Conservation (phyloP, 2,888 invertebrate species). For the Spialia ferax region DNA sequence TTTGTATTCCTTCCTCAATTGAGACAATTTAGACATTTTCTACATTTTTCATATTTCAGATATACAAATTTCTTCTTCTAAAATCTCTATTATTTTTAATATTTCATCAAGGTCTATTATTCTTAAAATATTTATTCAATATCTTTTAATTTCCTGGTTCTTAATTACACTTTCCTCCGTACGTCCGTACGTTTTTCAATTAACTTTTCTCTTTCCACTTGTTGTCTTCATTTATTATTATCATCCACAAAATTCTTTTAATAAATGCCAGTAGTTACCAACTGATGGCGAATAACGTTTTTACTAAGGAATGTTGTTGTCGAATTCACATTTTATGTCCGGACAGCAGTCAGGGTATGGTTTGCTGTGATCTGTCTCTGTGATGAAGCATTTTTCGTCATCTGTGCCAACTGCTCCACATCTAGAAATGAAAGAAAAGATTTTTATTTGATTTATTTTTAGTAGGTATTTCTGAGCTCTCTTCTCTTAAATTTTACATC, state of each 20-base stretch:
- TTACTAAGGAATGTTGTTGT: constrained; percentile 56
- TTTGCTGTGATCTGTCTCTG: constrained; percentile 56
- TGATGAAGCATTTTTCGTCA: constrained; percentile 60
- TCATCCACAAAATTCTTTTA: background rate
- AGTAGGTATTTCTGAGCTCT: no score
- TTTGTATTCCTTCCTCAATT: background rate
- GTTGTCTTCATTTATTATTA: background rate
- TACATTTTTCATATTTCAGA: no score
- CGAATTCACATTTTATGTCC: constrained; percentile 61
- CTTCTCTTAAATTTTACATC: no score
- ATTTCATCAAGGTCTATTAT: background rate
- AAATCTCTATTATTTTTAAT: background rate
- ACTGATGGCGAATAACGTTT: background rate
- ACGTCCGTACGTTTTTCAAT: no score
- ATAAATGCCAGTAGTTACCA: constrained; percentile 37
- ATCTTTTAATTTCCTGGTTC: background rate
- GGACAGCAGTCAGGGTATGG: constrained; percentile 70
- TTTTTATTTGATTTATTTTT: no score
- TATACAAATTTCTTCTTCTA: background rate
- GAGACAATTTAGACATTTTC: background rate
- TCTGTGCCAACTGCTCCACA: constrained; percentile 58
- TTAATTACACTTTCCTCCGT: background rate
- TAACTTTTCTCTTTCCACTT: no score
- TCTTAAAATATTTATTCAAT: background rate
- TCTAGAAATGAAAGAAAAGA: constrained; percentile 56